phyloP scores from a whole-genome alignment of 2,797 vertebrate species.

The Tangara arthus region DNA sequence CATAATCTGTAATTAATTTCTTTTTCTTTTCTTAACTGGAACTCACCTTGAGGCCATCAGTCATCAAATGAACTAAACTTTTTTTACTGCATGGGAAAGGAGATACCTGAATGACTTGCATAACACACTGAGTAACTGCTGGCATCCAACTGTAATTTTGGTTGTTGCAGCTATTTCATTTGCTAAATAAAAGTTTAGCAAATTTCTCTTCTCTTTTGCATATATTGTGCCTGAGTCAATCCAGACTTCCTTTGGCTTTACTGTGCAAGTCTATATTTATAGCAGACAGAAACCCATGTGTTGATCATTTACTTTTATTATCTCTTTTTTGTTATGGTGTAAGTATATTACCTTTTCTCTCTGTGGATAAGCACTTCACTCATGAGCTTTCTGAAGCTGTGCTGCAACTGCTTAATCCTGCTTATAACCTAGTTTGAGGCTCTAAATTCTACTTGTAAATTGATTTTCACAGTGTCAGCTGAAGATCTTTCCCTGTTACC shows the following conservation, averaged over 20 bases:
- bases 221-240: neutral
- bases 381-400: neutral
- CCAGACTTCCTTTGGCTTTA: neutral
- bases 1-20: neutral
- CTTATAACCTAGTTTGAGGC: neutral
- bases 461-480: neutral
- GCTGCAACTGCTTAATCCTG: neutral
- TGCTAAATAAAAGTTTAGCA: neutral
- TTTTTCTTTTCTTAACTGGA: neutral
- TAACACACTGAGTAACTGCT: neutral
- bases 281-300: neutral
- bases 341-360: neutral
- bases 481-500: neutral
- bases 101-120: neutral
- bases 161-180: neutral
- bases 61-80: neutral
- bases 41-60: neutral
- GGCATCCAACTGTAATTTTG: neutral
- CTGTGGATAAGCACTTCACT: neutral
- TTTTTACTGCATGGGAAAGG: neutral
- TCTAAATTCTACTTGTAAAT: conserved; percentile 27
- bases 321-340: neutral
- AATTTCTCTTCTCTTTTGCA: neutral
- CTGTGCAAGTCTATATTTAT: neutral
- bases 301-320: neutral